Percentiles rank a stretch among this genome's conserved stretches.
phyloP scores from a whole-genome alignment of 2,797 vertebrate genomes.

The Geotria australis region DNA sequence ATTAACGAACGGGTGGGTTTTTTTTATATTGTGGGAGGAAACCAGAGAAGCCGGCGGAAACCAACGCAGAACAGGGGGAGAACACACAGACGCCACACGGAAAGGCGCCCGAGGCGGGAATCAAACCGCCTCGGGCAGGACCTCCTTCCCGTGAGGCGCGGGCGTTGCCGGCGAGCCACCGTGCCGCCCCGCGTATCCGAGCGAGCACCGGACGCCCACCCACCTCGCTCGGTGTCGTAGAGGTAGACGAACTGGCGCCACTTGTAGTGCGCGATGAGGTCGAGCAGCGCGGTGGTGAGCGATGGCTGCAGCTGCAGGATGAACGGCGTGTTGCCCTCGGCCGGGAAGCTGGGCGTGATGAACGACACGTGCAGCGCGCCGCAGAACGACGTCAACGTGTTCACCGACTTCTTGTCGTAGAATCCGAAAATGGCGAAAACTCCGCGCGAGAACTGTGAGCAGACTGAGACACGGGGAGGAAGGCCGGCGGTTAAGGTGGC shows the following conservation, averaged over 20 bases:
- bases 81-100: too few relatives aligned
- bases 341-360: constrained; percentile 86
- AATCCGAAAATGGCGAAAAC: constrained; percentile 98
- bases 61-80: too few relatives aligned
- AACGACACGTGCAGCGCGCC: constrained; percentile 95
- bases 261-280: constrained; percentile 74
- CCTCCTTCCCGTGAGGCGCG: too few relatives aligned
- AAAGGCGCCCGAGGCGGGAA: too few relatives aligned
- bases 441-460: constrained; percentile 92
- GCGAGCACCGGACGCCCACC: too few relatives aligned
- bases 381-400: constrained; percentile 96
- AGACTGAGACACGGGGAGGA: constrained; percentile 31
- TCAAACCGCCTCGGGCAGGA: too few relatives aligned
- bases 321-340: constrained; percentile 79
- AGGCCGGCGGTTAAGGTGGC: background rate
- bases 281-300: constrained; percentile 58
- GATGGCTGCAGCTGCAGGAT: constrained; percentile 82
- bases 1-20: too few relatives aligned
- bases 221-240: constrained; percentile 93
- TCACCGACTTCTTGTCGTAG: constrained; percentile 93
- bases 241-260: constrained; percentile 93
- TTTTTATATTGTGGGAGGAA: too few relatives aligned
- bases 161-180: too few relatives aligned
- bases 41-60: too few relatives aligned
- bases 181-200: too few relatives aligned